These are phyloP conservation scores for Ormyrus pomaceus DNA, from an alignment of 2,888 invertebrate genomes.

Conservation along the genomic window DNA sequence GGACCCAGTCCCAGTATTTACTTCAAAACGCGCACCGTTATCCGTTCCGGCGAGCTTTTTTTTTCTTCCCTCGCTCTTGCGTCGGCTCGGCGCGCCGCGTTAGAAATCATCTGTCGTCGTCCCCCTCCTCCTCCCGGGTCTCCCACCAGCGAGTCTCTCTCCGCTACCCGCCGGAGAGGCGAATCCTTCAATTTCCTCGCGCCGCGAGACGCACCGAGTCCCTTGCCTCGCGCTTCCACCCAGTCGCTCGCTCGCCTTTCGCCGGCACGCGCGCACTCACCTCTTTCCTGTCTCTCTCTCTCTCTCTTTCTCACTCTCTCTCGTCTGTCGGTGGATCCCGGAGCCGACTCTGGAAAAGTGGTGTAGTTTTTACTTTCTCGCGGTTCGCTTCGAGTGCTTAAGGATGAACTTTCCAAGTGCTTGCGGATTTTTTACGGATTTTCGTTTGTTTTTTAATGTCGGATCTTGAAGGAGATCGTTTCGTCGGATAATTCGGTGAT, in stretches of 20 bases:
- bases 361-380: background rate
- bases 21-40: no score
- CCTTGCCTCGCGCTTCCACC: no score
- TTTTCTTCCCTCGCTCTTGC: background rate
- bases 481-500: no score
- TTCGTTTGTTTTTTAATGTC: no score
- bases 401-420: background rate
- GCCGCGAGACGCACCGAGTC: no score
- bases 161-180: background rate
- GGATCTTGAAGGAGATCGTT: no score
- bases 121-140: background rate
- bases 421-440: no score
- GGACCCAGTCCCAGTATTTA: no score
- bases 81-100: background rate
- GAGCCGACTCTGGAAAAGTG: background rate
- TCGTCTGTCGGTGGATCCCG: background rate
- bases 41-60: no score
- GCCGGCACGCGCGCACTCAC: background rate
- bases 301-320: background rate
- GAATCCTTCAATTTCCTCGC: conserved; percentile 39
- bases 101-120: conserved; percentile 3
- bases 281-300: background rate
- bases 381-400: background rate
- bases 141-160: conserved; percentile 17
- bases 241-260: conserved; percentile 31